These are phyloP conservation scores for Microtus richardsoni DNA, from an alignment of 2,113 vertebrate genomes.

Conservation along the genomic window DNA sequence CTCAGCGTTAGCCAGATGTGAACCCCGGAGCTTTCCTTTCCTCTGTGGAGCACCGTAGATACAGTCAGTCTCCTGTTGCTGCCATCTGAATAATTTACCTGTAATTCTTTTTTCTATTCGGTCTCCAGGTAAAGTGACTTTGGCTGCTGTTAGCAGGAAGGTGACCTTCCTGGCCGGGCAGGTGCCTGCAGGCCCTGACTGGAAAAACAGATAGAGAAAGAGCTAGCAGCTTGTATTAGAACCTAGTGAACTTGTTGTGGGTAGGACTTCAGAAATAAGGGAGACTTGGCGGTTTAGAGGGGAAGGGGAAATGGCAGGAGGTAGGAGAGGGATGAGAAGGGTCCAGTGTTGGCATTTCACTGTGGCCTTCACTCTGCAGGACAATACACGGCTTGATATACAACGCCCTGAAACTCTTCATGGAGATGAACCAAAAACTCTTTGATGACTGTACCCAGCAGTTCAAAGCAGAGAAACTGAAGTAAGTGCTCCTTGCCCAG, in stretches of 20 bases:
- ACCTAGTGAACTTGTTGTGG: rapidly evolving
- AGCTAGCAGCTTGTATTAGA: background rate
- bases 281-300: rapidly evolving
- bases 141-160: slow-evolving; percentile 66
- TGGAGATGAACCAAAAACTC: slow-evolving; percentile 99
- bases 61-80: background rate
- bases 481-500: slow-evolving; percentile 87
- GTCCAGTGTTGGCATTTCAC: slow-evolving; percentile 55
- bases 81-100: slow-evolving; percentile 40
- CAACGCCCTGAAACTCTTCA: slow-evolving; percentile 99
- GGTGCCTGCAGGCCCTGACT: background rate
- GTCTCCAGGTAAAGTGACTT: slow-evolving; percentile 71
- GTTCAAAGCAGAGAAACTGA: slow-evolving; percentile 99
- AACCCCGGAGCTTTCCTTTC: background rate
- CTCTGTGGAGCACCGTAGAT: rapidly evolving
- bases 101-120: slow-evolving; percentile 11
- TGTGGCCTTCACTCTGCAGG: slow-evolving; percentile 84
- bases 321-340: rapidly evolving
- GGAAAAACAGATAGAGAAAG: background rate
- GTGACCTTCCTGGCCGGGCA: slow-evolving; percentile 62
- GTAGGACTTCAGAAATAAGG: background rate
- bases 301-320: rapidly evolving
- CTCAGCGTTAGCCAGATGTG: rapidly evolving
- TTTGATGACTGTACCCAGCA: slow-evolving; percentile 99
- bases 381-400: slow-evolving; percentile 99